A percentile compares a stretch with the other conserved stretches of the same genome.
Conservation (phyloP, 2,113 vertebrate genomes). For the Oophaga pumilio region DNA sequence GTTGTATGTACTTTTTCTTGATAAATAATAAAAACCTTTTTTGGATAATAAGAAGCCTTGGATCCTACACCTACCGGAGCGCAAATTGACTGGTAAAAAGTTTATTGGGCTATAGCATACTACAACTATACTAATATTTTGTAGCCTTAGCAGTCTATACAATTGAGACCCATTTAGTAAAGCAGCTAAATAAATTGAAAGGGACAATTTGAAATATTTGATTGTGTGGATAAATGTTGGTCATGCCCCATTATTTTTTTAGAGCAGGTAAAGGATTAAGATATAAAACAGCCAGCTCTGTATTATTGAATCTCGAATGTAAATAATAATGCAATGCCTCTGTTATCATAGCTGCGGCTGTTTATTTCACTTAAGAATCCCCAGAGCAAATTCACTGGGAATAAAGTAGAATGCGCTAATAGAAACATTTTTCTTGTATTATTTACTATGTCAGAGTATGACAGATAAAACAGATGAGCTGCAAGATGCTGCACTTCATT, state of each 20-base stretch:
- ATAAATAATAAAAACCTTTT: too few relatives aligned
- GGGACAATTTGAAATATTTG: neutral
- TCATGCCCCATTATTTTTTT: neutral
- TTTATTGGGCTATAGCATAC: too few relatives aligned
- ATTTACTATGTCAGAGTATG: conserved; percentile 56
- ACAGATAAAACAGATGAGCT: conserved; percentile 59
- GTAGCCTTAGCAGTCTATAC: neutral
- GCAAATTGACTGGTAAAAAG: too few relatives aligned
- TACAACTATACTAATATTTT: too few relatives aligned
- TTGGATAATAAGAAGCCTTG: too few relatives aligned
- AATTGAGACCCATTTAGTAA: neutral
- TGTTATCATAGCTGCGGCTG: conserved; percentile 51
- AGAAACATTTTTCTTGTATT: conserved; percentile 60
- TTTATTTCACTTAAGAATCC: conserved; percentile 62
- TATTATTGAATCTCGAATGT: neutral
- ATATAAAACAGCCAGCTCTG: neutral
- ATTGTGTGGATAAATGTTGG: neutral
- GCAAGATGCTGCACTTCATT: conserved; percentile 59
- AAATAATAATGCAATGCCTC: neutral
- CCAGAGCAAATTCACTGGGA: conserved; percentile 52
- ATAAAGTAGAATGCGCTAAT: conserved; percentile 57
- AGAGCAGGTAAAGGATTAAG: neutral
- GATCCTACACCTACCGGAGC: too few relatives aligned
- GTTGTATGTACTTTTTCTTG: too few relatives aligned
- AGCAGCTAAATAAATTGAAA: neutral